Evolutionary conservation across 2,797 vertebrate species (phyloP).

Genomic region (Danio albolineatus): DNA sequence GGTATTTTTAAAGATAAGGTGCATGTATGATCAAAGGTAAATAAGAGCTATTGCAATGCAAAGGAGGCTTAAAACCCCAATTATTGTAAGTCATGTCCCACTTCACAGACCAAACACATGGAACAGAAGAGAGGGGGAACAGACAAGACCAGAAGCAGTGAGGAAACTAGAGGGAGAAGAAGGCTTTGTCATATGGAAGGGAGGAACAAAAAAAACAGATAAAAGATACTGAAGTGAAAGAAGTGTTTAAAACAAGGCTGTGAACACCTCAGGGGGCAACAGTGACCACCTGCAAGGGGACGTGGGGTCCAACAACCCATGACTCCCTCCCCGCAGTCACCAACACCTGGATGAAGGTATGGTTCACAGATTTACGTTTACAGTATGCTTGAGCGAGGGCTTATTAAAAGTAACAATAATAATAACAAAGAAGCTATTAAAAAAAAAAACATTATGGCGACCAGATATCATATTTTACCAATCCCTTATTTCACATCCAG

Average conservation of each 20-base stretch:
- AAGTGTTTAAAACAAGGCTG: constrained; percentile 12
- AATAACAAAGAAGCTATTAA: too few relatives aligned
- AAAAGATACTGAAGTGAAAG: constrained; percentile 3
- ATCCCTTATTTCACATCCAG: too few relatives aligned
- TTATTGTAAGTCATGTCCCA: background rate
- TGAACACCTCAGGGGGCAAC: constrained; percentile 38
- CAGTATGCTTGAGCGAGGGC: background rate
- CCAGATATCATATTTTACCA: too few relatives aligned
- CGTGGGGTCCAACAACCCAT: background rate
- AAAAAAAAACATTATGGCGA: too few relatives aligned
- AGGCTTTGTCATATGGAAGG: constrained; percentile 26
- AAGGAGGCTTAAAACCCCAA: background rate
- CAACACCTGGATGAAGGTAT: constrained; percentile 39
- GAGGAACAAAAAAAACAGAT: constrained; percentile 25
- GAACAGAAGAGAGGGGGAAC: constrained; percentile 2
- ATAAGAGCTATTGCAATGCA: background rate
- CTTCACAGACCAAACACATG: constrained; percentile 18
- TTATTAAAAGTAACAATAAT: background rate
- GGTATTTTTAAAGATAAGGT: background rate
- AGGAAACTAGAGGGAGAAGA: constrained; percentile 10
- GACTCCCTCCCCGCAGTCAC: constrained; percentile 18
- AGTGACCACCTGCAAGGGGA: constrained; percentile 42
- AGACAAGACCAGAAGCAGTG: constrained; percentile 11
- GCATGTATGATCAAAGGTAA: background rate
- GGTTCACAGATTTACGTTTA: constrained; percentile 5